Evolutionary conservation across 1,140 invertebrate species (phyloP).

Genomic region (Rhizoglyphus robini): DNA sequence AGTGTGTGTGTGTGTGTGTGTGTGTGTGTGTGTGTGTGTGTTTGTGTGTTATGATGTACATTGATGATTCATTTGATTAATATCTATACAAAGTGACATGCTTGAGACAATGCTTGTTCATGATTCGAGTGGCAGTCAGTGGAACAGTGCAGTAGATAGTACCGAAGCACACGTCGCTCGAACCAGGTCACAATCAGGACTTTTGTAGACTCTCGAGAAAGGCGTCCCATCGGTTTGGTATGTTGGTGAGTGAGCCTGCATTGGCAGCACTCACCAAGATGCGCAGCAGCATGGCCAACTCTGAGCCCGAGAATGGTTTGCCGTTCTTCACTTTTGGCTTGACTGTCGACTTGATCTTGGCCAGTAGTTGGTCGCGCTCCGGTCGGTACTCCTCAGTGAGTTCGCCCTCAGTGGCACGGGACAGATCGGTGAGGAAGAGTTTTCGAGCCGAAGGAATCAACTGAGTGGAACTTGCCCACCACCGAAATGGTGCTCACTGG

Average conservation of each 20-base stretch:
- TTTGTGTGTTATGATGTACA: too few species aligned
- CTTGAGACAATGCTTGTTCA: conserved; percentile 11
- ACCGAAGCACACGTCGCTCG: conserved; percentile 21
- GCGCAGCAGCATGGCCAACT: conserved; percentile 23
- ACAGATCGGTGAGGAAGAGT: conserved; percentile 23
- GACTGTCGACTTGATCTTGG: conserved; percentile 21
- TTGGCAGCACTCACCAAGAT: conserved; percentile 27
- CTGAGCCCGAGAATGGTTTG: conserved; percentile 22
- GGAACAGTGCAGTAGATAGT: conserved; percentile 23
- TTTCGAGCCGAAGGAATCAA: conserved; percentile 25
- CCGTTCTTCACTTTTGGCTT: conserved; percentile 25
- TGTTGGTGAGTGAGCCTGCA: conserved; percentile 26
- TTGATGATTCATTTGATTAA: too few species aligned
- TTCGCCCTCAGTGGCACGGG: conserved; percentile 24
- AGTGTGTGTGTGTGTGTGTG: too few species aligned
- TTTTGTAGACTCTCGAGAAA: conserved; percentile 24
- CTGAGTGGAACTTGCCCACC: conserved; percentile 28
- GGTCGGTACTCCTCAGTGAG: conserved; percentile 24
- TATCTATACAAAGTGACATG: too few species aligned
- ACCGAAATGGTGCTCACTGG: conserved; percentile 26
- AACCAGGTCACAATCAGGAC: conserved; percentile 9
- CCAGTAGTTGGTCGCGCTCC: conserved; percentile 24
- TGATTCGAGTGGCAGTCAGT: conserved; percentile 8
- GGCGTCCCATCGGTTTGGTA: conserved; percentile 25
- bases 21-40: too few species aligned